Evolutionary conservation across 2,797 vertebrate species (phyloP).

Genomic region (Acanthopagrus latus): DNA sequence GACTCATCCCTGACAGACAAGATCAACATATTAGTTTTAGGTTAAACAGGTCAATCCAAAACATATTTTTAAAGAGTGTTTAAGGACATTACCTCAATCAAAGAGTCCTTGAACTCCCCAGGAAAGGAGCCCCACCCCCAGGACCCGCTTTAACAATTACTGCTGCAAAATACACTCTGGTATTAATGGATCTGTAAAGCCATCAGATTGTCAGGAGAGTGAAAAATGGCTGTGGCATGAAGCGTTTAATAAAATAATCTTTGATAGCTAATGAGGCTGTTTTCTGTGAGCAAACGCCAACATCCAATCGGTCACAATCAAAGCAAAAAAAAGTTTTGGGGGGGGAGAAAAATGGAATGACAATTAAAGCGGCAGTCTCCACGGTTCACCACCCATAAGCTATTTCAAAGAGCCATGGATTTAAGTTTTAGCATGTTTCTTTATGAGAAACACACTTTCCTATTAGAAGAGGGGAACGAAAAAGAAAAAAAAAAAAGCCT

Average conservation of each 20-base stretch:
- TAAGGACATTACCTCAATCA: neutral
- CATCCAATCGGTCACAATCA: slow-evolving; percentile 45
- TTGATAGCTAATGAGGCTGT: slow-evolving; percentile 54
- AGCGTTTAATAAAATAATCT: slow-evolving; percentile 51
- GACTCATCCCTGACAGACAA: neutral
- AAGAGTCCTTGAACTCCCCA: slow-evolving; percentile 17
- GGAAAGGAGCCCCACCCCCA: neutral
- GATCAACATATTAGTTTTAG: neutral
- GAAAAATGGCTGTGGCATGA: slow-evolving; percentile 43
- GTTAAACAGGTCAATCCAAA: neutral
- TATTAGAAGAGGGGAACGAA: slow-evolving; percentile 66
- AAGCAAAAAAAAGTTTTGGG: slow-evolving; percentile 14
- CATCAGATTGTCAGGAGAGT: slow-evolving; percentile 51
- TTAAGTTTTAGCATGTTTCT: slow-evolving; percentile 72
- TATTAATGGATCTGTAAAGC: slow-evolving; percentile 63
- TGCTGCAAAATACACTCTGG: slow-evolving; percentile 24
- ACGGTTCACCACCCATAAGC: slow-evolving; percentile 67
- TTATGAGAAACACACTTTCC: slow-evolving; percentile 83
- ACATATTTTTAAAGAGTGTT: neutral
- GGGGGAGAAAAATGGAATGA: slow-evolving; percentile 35
- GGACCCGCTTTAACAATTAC: slow-evolving; percentile 24
- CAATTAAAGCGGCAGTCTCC: slow-evolving; percentile 67
- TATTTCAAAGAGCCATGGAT: slow-evolving; percentile 68
- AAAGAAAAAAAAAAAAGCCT: neutral
- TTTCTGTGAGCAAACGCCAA: slow-evolving; percentile 38